Evolutionary conservation across 1,140 invertebrate species (phyloP), one percentile per base, ranked within the genome.

Genomic region (Drosophila guanche): DNA sequence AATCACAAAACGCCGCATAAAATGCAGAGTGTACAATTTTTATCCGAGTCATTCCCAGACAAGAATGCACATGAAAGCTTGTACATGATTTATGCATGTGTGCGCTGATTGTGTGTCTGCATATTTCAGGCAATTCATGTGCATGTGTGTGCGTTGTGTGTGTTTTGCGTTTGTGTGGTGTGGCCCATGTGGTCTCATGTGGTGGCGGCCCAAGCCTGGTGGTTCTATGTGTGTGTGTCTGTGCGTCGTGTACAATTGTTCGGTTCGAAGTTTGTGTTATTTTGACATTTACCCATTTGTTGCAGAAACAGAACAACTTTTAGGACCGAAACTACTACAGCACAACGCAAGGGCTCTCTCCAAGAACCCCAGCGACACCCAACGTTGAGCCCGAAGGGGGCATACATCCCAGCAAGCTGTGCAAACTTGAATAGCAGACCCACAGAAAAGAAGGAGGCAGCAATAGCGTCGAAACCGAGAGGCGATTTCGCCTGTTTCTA

Each of bases 11-110:
- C 33, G 33, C 33, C 63, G 61, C 61, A 65, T 65, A 63, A 65
- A 63, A 43, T 20, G 58, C 20, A 27, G 16, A 47, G 46, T 33
- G 45, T 47, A 12, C 29, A 40, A 63, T 23, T 61, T 63, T 63
- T 63, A 57, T 37, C 61, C 61, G 29, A 65, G 61, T 48, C 61
- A 65, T 65, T 29, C 10, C 10, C 33, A 37, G 4, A 12, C 43
- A 65, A 53, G 33, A 37, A 37, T 37, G 33, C 33, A 37, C 7
- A 10, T 3, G 25, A 33, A 23, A 40, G 22, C 7, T 16, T 48
- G 16, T 16, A 47, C 29, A 63, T 63, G 33, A 37, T 25, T 33
- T 62, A 62, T 33, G 54, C 59, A 62, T 60, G 41, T 58, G 29
- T 60, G 55, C 45, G 60, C 16, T 20, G 16, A 20, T 20, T 61